Base-by-base conservation (phyloP, 2,797 vertebrate species). In the Chloroceryle inda region DNA sequence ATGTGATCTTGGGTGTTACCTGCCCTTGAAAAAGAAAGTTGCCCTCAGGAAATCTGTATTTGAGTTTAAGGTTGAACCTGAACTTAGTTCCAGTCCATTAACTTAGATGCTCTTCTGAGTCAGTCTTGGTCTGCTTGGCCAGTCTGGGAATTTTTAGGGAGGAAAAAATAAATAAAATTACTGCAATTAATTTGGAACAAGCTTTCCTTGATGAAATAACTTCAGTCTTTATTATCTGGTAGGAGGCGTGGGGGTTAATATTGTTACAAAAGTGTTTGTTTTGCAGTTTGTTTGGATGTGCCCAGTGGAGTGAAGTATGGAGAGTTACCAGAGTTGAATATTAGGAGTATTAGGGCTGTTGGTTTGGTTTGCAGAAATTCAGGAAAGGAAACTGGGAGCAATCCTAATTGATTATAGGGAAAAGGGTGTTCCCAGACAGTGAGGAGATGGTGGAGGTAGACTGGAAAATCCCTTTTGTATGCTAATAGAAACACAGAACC, bases 401-500 rank as follows among this genome's bases (percentile, higher is more conserved):
- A 77, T 94, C 42, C 52, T 29, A 62, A 44, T 7, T 77, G 62
- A 42, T 53, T 72, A 21, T 9, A 52, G 27, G 14, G 84, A 68
- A 77, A 77, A 61, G 5, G 11, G 20, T 91, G 55, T 62, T 58
- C 49, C 29, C 33, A 64, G 59, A n/a, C 10, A 79, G 47, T 23
- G 35, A 72, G 40, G 33, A 35, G 13, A 14, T 3, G 1, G 20
- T 62, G 22, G 17, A 86, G 45, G 21, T 85, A 88, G 85, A 47
- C 47, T 89, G 59, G 44, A 94, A 96, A 97, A 96, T 83, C 47
- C 44, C 67, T 89, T 33, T 55, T 83, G 16, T 75, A 19, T 89
- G 53, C 66, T 92, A 68, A 91, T 81, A 75, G 47, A 38, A 75
- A 23, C 23, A 62, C 35, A 69, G 72, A 88, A 40, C n/a, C 29